These are phyloP conservation scores for Mamestra configurata DNA, from an alignment of 1,140 invertebrate genomes.

Conservation along the genomic window DNA sequence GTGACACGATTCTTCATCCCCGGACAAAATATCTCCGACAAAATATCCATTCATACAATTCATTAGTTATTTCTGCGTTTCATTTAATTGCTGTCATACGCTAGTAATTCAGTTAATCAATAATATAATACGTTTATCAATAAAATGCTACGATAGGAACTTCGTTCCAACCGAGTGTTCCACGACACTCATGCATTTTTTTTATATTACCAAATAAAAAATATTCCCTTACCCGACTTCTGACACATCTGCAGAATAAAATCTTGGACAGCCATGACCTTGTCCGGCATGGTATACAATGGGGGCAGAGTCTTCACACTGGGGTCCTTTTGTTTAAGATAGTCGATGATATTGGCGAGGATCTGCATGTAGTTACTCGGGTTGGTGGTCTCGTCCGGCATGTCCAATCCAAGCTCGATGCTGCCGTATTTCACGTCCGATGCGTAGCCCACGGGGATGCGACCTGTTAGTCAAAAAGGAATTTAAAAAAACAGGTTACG, in stretches of 20 bases:
- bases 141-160: no score
- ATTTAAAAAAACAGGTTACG: no score
- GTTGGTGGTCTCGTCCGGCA: conserved; percentile 69
- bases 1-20: no score
- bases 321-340: conserved; percentile 76
- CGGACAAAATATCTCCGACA: no score
- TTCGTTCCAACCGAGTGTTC: no score
- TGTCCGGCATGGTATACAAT: conserved; percentile 85
- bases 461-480: conserved; percentile 59
- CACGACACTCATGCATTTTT: no score
- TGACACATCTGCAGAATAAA: conserved; percentile 81
- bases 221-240: conserved; percentile 49
- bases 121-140: no score
- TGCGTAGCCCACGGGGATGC: conserved; percentile 87
- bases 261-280: conserved; percentile 70
- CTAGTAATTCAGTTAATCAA: no score
- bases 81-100: no score
- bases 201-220: not conserved
- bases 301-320: conserved; percentile 74
- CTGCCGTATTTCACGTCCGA: conserved; percentile 83
- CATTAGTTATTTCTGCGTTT: no score
- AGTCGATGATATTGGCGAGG: conserved; percentile 76
- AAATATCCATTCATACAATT: no score
- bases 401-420: conserved; percentile 86
- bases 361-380: conserved; percentile 74